phyloP scores from a whole-genome alignment of 2,113 vertebrate species.

The Scartelaos histophorus region DNA sequence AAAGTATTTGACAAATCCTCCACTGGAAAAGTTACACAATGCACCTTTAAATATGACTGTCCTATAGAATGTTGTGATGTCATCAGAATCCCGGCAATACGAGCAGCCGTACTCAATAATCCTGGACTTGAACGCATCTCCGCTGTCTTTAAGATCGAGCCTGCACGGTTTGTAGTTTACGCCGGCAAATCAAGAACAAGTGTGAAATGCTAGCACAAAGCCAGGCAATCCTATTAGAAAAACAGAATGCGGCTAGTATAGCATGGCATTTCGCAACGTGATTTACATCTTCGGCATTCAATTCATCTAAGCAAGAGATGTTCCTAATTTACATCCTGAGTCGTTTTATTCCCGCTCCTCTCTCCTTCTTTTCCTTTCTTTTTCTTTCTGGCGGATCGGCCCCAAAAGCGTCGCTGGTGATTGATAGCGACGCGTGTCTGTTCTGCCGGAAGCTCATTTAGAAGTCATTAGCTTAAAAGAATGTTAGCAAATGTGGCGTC shows the following conservation, averaged over 20 bases:
- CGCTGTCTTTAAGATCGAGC: conserved; percentile 12
- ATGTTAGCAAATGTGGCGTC: neutral
- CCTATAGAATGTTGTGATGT: no score
- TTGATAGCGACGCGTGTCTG: conserved; percentile 18
- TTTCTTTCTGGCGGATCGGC: conserved; percentile 5
- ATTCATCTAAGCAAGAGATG: conserved; percentile 20
- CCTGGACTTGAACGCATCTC: neutral
- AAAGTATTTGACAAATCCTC: no score
- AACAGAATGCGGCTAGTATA: conserved; percentile 22
- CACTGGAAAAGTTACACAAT: no score
- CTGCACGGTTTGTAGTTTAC: neutral
- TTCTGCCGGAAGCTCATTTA: conserved; percentile 23
- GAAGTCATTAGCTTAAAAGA: conserved; percentile 26
- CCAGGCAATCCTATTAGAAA: conserved; percentile 27
- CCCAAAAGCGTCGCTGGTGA: conserved; percentile 16
- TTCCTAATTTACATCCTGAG: conserved; percentile 27
- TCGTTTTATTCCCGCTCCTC: conserved; percentile 7
- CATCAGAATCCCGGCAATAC: no score
- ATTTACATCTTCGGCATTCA: neutral
- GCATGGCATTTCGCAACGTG: conserved; percentile 9
- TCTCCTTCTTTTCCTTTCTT: neutral
- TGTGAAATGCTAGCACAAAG: conserved; percentile 21
- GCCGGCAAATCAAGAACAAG: conserved; percentile 21
- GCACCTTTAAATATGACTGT: no score
- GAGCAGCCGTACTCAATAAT: no score